Evolutionary conservation across 2,113 vertebrate species (phyloP).

Genomic region (Laterallus jamaicensis): DNA sequence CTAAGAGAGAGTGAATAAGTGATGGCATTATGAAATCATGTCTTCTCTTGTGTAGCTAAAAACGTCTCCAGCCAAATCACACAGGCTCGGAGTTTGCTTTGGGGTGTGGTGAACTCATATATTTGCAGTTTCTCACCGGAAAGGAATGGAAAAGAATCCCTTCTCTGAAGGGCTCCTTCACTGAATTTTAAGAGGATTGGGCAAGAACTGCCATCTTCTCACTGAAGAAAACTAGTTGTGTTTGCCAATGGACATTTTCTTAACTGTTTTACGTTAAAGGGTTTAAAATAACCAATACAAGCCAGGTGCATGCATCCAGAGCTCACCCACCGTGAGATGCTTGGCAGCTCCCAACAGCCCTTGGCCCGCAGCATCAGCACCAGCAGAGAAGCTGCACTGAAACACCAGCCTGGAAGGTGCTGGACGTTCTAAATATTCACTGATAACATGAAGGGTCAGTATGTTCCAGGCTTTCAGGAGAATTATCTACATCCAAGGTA

Average conservation of each 20-base stretch:
- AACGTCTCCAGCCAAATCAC: background rate
- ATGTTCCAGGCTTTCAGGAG: background rate
- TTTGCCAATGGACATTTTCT: background rate
- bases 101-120: background rate
- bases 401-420: background rate
- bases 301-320: background rate
- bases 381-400: background rate
- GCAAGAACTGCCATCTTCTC: background rate
- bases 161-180: background rate
- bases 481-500: background rate
- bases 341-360: background rate
- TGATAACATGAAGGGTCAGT: background rate
- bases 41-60: background rate
- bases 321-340: background rate
- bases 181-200: background rate
- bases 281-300: background rate
- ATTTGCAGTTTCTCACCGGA: background rate
- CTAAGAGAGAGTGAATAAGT: background rate
- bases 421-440: background rate
- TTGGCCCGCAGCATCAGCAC: background rate
- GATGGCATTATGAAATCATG: constrained; percentile 30
- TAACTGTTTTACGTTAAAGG: background rate
- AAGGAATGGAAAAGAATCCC: background rate
- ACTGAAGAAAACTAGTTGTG: background rate
- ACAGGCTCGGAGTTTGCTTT: background rate